Evolutionary conservation across 2,888 invertebrate species (phyloP).

Genomic region (Saturnia japonica): DNA sequence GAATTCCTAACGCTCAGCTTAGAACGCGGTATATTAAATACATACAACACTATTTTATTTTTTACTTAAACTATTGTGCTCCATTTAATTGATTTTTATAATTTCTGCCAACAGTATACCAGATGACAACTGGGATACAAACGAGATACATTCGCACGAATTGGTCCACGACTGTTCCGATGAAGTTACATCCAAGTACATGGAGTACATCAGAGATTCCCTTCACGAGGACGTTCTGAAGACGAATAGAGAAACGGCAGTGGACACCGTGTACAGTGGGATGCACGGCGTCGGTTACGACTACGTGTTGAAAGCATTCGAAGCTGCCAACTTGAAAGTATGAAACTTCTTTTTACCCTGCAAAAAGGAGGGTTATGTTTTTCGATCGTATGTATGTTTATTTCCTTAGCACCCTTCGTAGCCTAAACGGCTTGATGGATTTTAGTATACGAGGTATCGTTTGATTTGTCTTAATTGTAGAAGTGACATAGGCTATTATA

Average conservation of each 20-base stretch:
- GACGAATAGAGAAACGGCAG: conserved; percentile 78
- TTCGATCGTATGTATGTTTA: too few species aligned
- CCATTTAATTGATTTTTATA: neutral
- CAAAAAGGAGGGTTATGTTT: too few species aligned
- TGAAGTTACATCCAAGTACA: conserved; percentile 86
- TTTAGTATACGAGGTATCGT: too few species aligned
- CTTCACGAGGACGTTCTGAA: conserved; percentile 79
- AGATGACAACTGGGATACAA: conserved; percentile 89
- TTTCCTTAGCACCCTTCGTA: too few species aligned
- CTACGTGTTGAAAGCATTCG: conserved; percentile 89
- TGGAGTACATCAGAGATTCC: conserved; percentile 78
- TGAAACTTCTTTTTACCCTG: conserved; percentile 24
- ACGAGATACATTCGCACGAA: conserved; percentile 75
- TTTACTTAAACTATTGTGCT: neutral
- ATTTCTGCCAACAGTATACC: conserved; percentile 80
- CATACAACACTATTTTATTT: neutral
- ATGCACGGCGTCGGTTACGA: conserved; percentile 98
- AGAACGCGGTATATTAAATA: too few species aligned
- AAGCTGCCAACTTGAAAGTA: conserved; percentile 88
- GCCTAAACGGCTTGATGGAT: too few species aligned
- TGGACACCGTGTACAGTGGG: conserved; percentile 94
- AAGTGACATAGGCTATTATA: too few species aligned
- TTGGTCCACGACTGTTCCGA: conserved; percentile 86
- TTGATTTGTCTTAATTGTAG: too few species aligned
- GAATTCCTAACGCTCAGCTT: too few species aligned